phyloP scores from a whole-genome alignment of 2,797 vertebrate genomes.

The Champsocephalus gunnari region DNA sequence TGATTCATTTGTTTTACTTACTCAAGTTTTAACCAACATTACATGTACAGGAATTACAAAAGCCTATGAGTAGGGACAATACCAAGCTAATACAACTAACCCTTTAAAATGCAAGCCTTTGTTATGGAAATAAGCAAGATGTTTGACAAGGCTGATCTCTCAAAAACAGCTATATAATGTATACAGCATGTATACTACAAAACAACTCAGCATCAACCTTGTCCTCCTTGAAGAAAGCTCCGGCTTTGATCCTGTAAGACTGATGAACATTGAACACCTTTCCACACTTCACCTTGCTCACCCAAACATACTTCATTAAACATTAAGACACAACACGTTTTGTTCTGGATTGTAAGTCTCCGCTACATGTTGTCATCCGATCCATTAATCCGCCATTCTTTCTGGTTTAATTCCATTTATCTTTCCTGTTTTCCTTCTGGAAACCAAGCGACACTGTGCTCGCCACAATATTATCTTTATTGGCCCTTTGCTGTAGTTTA shows the following conservation, averaged over 20 bases:
- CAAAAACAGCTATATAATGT: background rate
- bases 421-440: slow-evolving; percentile 39
- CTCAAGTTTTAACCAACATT: background rate
- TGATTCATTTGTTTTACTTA: slow-evolving; percentile 15
- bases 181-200: background rate
- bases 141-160: slow-evolving; percentile 2
- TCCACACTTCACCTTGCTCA: slow-evolving; percentile 29
- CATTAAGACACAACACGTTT: slow-evolving; percentile 51
- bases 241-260: slow-evolving; percentile 2
- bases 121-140: slow-evolving; percentile 10
- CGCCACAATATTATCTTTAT: slow-evolving; percentile 31
- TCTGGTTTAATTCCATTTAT: slow-evolving; percentile 39
- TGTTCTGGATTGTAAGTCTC: slow-evolving; percentile 49
- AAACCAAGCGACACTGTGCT: slow-evolving; percentile 28
- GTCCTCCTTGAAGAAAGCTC: slow-evolving; percentile 5
- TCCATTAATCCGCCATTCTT: slow-evolving; percentile 50
- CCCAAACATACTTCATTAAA: slow-evolving; percentile 61
- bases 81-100: background rate
- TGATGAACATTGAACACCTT: slow-evolving; percentile 5
- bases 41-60: background rate
- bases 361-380: slow-evolving; percentile 47
- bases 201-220: slow-evolving; percentile 13
- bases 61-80: background rate
- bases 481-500: slow-evolving; percentile 36
- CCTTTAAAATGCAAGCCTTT: background rate